phyloP scores from a whole-genome alignment of 2,113 vertebrate genomes.

The Sceloporus undulatus region DNA sequence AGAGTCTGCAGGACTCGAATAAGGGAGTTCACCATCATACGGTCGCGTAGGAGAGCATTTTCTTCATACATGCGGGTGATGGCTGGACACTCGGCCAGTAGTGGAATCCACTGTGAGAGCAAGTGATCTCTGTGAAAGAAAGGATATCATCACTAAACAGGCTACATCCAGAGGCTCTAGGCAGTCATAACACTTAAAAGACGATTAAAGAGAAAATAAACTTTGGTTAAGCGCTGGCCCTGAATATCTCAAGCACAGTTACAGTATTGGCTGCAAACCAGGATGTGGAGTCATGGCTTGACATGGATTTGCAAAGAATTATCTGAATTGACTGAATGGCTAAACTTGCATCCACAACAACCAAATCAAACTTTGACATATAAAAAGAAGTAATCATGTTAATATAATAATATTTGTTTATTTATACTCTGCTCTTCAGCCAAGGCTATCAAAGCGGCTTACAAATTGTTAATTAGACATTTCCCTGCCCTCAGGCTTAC shows the following conservation, averaged over 20 bases:
- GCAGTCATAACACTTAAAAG: background rate
- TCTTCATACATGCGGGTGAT: slow-evolving; percentile 92
- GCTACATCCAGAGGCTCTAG: background rate
- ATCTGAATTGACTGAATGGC: background rate
- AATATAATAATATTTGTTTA: too few relatives aligned
- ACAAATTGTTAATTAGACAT: too few relatives aligned
- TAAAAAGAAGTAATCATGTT: background rate
- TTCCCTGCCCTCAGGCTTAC: too few relatives aligned
- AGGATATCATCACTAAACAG: background rate
- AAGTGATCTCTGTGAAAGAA: slow-evolving; percentile 86
- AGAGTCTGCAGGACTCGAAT: slow-evolving; percentile 90
- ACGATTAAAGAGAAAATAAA: background rate
- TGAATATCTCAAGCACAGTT: background rate
- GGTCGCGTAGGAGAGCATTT: slow-evolving; percentile 89
- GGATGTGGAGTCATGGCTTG: background rate
- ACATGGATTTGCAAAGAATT: background rate
- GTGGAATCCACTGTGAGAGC: slow-evolving; percentile 92
- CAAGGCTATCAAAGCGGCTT: too few relatives aligned
- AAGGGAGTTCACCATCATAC: slow-evolving; percentile 87
- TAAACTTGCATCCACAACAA: background rate
- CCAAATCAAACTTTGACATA: background rate
- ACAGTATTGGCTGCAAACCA: background rate
- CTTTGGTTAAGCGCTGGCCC: background rate
- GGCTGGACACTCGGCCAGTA: slow-evolving; percentile 88
- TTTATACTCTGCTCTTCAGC: too few relatives aligned